Percentiles rank a stretch among this genome's conserved stretches.
Conservation (phyloP, 1,140 invertebrate genomes). For the Lepidurus apus region DNA sequence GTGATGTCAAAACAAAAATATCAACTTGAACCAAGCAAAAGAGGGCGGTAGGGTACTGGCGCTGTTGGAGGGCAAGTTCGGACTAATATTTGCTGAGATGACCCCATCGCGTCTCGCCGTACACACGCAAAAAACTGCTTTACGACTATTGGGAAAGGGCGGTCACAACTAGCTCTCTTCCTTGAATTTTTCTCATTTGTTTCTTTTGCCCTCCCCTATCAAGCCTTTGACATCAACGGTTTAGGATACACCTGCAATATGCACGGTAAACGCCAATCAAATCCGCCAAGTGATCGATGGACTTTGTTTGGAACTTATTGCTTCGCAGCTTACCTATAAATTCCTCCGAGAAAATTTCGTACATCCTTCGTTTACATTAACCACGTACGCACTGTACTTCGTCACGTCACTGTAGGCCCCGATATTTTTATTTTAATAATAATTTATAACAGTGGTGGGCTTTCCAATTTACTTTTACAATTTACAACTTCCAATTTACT, state of each 20-base stretch:
- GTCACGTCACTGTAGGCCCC: no score
- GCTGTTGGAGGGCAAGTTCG: slow-evolving; percentile 2
- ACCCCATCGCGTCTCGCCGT: slow-evolving; percentile 16
- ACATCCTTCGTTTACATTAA: no score
- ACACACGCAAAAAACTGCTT: slow-evolving; percentile 21
- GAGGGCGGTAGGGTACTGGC: background rate
- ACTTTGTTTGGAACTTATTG: background rate
- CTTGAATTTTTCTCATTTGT: background rate
- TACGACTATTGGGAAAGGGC: slow-evolving; percentile 15
- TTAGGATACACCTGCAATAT: background rate
- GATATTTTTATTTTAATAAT: no score
- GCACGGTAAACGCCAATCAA: background rate
- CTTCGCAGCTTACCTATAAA: background rate
- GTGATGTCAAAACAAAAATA: slow-evolving; percentile 15
- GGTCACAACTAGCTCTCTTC: background rate
- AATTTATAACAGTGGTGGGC: no score
- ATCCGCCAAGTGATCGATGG: background rate
- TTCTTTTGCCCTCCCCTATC: background rate
- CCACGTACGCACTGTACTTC: no score
- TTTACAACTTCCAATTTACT: no score
- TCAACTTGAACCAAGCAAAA: background rate
- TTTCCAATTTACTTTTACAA: no score
- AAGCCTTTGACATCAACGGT: background rate
- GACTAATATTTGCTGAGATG: slow-evolving; percentile 10
- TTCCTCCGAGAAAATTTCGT: no score